phyloP scores from a whole-genome alignment of 2,113 vertebrate genomes.

The Cyrtonyx montezumae region DNA sequence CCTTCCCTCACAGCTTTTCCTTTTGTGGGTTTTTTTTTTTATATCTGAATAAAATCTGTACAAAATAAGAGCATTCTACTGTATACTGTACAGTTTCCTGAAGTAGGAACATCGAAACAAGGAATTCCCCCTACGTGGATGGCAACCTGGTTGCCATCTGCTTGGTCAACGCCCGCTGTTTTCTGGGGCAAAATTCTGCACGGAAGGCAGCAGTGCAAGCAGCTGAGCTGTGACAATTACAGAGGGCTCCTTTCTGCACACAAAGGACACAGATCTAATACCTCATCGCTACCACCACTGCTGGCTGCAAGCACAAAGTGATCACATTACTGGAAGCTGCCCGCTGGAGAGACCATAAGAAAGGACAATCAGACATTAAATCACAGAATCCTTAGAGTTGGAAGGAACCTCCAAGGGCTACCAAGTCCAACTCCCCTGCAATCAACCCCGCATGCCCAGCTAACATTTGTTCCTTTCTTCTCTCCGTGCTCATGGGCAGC shows the following conservation, averaged over 20 bases:
- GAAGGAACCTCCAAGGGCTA: no score
- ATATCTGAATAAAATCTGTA: neutral
- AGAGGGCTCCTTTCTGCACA: constrained; percentile 54
- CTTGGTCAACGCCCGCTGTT: neutral
- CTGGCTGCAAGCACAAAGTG: constrained; percentile 19
- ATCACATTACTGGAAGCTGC: neutral
- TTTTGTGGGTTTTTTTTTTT: neutral
- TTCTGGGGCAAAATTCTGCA: neutral
- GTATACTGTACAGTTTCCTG: neutral
- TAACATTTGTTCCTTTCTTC: neutral
- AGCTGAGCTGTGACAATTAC: constrained; percentile 41
- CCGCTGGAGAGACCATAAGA: neutral
- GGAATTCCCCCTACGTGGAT: neutral
- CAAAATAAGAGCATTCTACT: neutral
- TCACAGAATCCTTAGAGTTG: no score
- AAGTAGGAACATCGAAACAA: neutral
- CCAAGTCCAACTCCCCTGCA: neutral
- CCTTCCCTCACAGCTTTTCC: neutral
- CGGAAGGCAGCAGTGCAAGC: neutral
- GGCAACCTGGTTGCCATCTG: neutral
- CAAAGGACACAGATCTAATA: constrained; percentile 69
- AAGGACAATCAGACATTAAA: neutral
- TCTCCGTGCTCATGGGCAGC: neutral
- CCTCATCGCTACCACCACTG: constrained; percentile 28
- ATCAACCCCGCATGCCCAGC: neutral